Conservation (phyloP, 2,888 invertebrate species). For the Hartigia nigra region DNA sequence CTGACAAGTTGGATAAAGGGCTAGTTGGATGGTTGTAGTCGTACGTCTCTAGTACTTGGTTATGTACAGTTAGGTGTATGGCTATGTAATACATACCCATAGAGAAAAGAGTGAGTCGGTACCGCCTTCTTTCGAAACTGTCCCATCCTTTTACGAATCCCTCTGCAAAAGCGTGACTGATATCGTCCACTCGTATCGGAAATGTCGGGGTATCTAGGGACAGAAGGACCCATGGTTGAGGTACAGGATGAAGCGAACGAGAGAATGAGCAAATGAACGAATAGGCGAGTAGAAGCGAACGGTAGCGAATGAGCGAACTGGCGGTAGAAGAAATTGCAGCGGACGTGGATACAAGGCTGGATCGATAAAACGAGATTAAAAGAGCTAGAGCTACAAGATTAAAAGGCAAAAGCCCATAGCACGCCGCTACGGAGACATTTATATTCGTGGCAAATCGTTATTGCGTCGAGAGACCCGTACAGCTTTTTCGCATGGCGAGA, state of each 20-base stretch:
- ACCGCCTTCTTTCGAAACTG: not conserved
- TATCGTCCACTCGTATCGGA: slow-evolving; percentile 1
- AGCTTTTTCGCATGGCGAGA: not conserved
- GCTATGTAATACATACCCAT: not conserved
- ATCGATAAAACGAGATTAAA: slow-evolving; percentile 52
- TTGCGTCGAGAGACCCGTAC: slow-evolving; percentile 29
- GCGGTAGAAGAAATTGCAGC: slow-evolving; percentile 41
- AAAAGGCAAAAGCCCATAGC: slow-evolving; percentile 48
- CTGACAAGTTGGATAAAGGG: not conserved
- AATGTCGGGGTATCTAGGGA: slow-evolving; percentile 3
- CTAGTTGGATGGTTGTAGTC: not conserved
- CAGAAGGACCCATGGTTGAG: not conserved
- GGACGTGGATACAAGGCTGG: slow-evolving; percentile 30
- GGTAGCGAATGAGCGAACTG: not conserved
- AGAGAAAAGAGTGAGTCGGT: not conserved
- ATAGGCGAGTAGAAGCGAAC: slow-evolving; percentile 23
- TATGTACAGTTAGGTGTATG: not conserved
- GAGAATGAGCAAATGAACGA: slow-evolving; percentile 12
- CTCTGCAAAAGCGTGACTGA: not conserved
- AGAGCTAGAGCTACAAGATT: slow-evolving; percentile 53
- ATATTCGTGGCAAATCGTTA: slow-evolving; percentile 47
- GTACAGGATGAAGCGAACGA: not conserved
- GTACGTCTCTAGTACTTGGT: not conserved
- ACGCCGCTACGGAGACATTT: slow-evolving; percentile 44
- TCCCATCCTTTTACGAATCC: not conserved